These are phyloP conservation scores for Myzus persicae DNA, from an alignment of 1,140 invertebrate species.

Conservation along the genomic window DNA sequence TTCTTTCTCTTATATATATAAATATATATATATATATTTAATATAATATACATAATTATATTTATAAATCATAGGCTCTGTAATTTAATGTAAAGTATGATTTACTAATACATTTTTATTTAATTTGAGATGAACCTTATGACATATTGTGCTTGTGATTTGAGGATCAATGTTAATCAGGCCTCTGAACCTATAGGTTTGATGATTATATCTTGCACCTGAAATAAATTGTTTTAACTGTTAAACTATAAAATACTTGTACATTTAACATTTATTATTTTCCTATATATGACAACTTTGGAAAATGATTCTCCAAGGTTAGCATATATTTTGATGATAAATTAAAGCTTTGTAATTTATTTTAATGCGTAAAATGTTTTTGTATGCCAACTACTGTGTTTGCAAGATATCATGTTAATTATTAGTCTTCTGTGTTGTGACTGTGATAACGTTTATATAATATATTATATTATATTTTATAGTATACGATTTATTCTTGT, in stretches of 20 bases:
- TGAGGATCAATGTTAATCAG: neutral
- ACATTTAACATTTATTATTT: neutral
- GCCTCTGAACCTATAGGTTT: constrained; percentile 59
- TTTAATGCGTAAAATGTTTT: neutral
- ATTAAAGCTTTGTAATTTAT: constrained; percentile 25
- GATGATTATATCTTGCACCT: constrained; percentile 60
- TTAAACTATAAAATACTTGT: neutral
- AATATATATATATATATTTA: neutral
- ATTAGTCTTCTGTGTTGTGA: constrained; percentile 50
- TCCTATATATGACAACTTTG: neutral
- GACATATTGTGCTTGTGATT: neutral
- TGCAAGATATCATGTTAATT: constrained; percentile 15
- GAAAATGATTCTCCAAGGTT: neutral
- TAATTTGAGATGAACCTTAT: neutral
- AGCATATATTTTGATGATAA: neutral
- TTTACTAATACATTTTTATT: constrained; percentile 24
- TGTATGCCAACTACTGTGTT: neutral
- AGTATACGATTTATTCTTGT: constrained; percentile 41
- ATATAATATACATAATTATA: neutral
- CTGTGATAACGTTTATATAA: constrained; percentile 42
- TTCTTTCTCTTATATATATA: neutral
- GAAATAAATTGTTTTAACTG: constrained; percentile 38
- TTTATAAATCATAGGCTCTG: constrained; percentile 4
- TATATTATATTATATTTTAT: constrained; percentile 45
- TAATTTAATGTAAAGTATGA: neutral